Percentiles rank a stretch among this genome's conserved stretches.
These are phyloP conservation scores for Dryocosmus kuriphilus DNA, from an alignment of 2,888 invertebrate species.

Conservation along the genomic window DNA sequence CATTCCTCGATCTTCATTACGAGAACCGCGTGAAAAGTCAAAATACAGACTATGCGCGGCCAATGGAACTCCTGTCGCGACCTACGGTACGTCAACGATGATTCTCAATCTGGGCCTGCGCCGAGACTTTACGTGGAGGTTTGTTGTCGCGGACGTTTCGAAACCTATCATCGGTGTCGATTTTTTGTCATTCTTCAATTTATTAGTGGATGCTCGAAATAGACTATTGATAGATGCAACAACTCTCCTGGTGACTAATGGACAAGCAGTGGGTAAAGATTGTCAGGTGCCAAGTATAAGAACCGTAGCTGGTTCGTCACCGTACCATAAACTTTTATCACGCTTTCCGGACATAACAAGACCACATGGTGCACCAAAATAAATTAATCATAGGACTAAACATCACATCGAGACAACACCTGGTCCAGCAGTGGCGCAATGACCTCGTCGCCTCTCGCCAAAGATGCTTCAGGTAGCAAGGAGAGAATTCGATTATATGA, in stretches of 20 bases:
- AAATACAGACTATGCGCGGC: conserved; percentile 64
- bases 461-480: conserved; percentile 6
- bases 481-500: conserved; percentile 12
- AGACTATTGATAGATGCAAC: background rate
- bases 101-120: conserved; percentile 62
- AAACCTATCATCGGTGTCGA: conserved; percentile 69
- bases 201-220: conserved; percentile 64
- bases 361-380: conserved; percentile 39
- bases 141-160: conserved; percentile 66
- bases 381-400: conserved; percentile 50
- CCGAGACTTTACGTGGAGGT: too few species aligned
- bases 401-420: conserved; percentile 55
- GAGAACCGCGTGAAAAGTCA: background rate
- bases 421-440: conserved; percentile 2
- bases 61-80: conserved; percentile 65
- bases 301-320: background rate
- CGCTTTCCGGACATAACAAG: conserved; percentile 48
- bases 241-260: background rate
- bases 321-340: conserved; percentile 43
- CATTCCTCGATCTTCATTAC: background rate
- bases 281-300: background rate
- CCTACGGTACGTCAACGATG: conserved; percentile 62
- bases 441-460: conserved; percentile 18
- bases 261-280: background rate
- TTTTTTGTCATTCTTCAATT: conserved; percentile 63